phyloP scores from a whole-genome alignment of 2,888 invertebrate genomes.

The Leistus spinibarbis region DNA sequence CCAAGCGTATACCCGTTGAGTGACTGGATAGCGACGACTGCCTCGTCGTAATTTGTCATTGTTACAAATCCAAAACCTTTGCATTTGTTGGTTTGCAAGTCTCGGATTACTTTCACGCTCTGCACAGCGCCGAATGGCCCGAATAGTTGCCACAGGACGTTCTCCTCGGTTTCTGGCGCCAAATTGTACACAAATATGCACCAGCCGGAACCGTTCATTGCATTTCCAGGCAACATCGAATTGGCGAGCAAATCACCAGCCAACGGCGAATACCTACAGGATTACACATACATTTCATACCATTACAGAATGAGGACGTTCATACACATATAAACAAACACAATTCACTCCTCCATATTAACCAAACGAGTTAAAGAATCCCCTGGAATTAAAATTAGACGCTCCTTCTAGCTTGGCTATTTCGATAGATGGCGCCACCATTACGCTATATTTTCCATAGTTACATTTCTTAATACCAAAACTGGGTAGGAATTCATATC shows the following conservation, averaged over 20 bases:
- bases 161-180: constrained; percentile 90
- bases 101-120: constrained; percentile 95
- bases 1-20: constrained; percentile 95
- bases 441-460: too few species aligned
- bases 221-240: constrained; percentile 83
- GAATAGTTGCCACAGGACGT: constrained; percentile 91
- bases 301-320: too few species aligned
- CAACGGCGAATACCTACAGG: constrained; percentile 76
- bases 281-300: not conserved
- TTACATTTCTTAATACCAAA: too few species aligned
- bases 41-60: constrained; percentile 98
- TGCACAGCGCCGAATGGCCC: constrained; percentile 98
- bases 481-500: too few species aligned
- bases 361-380: too few species aligned
- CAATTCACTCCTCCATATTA: not conserved
- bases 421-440: too few species aligned
- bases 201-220: constrained; percentile 88
- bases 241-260: constrained; percentile 72
- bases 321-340: constrained; percentile 42
- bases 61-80: constrained; percentile 98
- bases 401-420: too few species aligned
- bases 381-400: too few species aligned
- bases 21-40: constrained; percentile 93
- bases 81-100: constrained; percentile 95
- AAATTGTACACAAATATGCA: constrained; percentile 93